These are phyloP conservation scores for Proales similis DNA, from an alignment of 1,140 invertebrate species.

Conservation along the genomic window DNA sequence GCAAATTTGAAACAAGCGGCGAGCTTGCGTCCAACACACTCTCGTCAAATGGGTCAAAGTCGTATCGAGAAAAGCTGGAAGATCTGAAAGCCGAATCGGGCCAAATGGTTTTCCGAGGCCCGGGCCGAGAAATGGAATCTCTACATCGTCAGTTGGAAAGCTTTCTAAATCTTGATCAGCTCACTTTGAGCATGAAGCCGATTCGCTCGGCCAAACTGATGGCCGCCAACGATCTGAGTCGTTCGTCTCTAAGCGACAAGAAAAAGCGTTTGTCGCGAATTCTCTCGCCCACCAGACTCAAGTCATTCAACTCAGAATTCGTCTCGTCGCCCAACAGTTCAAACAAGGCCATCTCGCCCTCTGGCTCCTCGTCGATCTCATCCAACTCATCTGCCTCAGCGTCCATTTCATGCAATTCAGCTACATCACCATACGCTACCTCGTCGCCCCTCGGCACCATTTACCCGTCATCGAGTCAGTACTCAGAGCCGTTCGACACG, in stretches of 20 bases:
- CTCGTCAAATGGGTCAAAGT: slow-evolving; percentile 7
- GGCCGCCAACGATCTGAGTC: background rate
- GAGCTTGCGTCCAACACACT: too few relatives aligned
- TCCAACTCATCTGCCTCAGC: too few relatives aligned
- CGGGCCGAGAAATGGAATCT: slow-evolving; percentile 21
- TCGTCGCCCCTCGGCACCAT: too few relatives aligned
- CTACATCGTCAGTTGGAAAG: slow-evolving; percentile 23
- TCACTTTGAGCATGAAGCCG: background rate
- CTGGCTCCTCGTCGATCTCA: too few relatives aligned
- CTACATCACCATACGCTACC: too few relatives aligned
- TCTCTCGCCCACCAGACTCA: slow-evolving; percentile 27
- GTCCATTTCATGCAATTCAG: too few relatives aligned
- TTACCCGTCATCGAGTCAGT: too few relatives aligned
- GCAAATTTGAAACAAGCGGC: background rate
- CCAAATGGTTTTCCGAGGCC: slow-evolving; percentile 30
- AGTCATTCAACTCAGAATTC: too few relatives aligned
- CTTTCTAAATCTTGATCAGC: slow-evolving; percentile 14
- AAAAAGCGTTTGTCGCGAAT: slow-evolving; percentile 28
- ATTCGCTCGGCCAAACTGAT: background rate
- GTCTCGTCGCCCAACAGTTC: too few relatives aligned
- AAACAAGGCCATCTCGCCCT: too few relatives aligned
- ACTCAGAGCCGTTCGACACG: too few relatives aligned
- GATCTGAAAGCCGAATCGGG: slow-evolving; percentile 25
- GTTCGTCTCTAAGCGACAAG: slow-evolving; percentile 1
- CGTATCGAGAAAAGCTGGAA: slow-evolving; percentile 27